Base-by-base conservation (phyloP, 2,113 vertebrate species). In the Aegithalos caudatus region DNA sequence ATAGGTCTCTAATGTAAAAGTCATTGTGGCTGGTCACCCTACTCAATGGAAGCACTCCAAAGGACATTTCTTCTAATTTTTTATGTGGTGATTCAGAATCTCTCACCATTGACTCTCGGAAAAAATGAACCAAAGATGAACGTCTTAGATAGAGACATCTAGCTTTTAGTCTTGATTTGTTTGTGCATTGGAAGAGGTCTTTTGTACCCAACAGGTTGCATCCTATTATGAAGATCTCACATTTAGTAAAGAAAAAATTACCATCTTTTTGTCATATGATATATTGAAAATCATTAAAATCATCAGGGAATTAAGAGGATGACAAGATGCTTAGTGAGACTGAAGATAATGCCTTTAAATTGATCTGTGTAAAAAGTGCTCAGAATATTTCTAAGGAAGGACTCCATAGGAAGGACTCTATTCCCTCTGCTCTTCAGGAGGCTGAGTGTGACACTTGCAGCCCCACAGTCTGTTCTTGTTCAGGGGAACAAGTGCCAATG, bases 401-500 rank as follows among this genome's bases (percentile, higher is more conserved):
- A n/a, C 37, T 57, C 31, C 45, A 47, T 22, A 47, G 45, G 45
- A 22, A 47, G 45, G n/a, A n/a, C 28, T 70, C 14, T 33, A 12
- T 9, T 70, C 10, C 11, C 28, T 27, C 48, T 85, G 31, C 10
- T 20, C 10, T 67, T 79, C 27, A 42, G 21, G 15, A 25, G 2
- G 2, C 17, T 66, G 38, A 19, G 19, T 56, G 8, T 57, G 37
- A 51, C 23, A 20, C 8, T 42, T 27, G 12, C 57, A 87, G 31
- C 7, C 3, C 28, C 22, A 4, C 2, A 2, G 6, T 31, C 18
- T 33, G 10, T 9, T 40, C 42, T 40, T 4, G 0, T 27, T 71
- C 19, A 13, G 8, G 6, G 9, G 1, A 79, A 8, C 14, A 50
- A 29, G 6, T 31, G 37, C 4, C 31, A 50, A 0, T 25, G 25